Percentiles rank a stretch among this genome's conserved stretches.
phyloP scores from a whole-genome alignment of 1,140 invertebrate genomes.

The Hesperophylax magnus region DNA sequence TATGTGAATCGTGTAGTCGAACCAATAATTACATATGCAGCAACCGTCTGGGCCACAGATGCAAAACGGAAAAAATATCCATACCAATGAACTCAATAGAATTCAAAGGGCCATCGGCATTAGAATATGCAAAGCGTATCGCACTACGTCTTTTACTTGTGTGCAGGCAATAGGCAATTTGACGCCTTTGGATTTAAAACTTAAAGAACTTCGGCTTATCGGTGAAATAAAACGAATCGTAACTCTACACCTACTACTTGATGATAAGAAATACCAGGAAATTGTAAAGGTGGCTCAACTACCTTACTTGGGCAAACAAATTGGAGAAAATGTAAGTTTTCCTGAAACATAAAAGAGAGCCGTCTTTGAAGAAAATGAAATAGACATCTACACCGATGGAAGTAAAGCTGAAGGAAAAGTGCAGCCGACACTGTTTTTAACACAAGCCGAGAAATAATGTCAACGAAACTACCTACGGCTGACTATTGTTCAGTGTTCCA shows the following conservation, averaged over 20 bases:
- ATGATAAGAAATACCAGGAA: not conserved
- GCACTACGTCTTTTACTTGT: constrained; percentile 1
- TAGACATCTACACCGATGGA: not conserved
- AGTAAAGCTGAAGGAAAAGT: constrained; percentile 11
- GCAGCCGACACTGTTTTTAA: not conserved
- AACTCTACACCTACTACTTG: not conserved
- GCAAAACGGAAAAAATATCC: not conserved
- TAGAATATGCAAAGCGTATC: constrained; percentile 13
- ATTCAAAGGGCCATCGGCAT: not conserved
- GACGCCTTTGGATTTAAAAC: not conserved
- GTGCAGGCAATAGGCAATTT: not conserved
- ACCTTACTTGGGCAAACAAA: not conserved
- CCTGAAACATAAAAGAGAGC: not conserved
- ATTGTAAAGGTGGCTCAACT: not conserved
- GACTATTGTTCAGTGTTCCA: constrained; percentile 8
- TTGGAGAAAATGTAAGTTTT: not conserved
- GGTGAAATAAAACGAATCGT: not conserved
- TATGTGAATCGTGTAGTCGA: not conserved
- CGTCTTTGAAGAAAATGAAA: not conserved
- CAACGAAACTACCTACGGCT: not conserved
- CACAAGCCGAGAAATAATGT: not conserved
- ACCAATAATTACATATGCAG: not conserved
- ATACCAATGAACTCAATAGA: not conserved
- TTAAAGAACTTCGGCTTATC: not conserved
- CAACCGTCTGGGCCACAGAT: not conserved